Evolutionary conservation across 2,888 invertebrate species (phyloP).

Genomic region (Linhomoeus sp.): DNA sequence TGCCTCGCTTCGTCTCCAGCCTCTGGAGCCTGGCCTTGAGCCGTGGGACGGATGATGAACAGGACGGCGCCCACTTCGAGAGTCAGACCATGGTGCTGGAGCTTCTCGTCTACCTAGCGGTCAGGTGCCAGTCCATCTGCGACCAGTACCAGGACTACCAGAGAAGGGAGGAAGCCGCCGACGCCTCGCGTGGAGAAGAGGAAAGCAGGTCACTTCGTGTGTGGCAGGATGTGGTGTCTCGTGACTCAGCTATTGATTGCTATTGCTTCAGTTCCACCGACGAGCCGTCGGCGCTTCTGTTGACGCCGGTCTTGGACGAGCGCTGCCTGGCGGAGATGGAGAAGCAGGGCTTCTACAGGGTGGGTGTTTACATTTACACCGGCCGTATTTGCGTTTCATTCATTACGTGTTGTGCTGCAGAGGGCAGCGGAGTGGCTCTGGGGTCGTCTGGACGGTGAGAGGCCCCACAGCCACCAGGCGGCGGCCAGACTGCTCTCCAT

Average conservation of each 20-base stretch:
- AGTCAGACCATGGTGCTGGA: slow-evolving; percentile 11
- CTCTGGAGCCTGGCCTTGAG: background rate
- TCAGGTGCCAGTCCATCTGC: slow-evolving; percentile 12
- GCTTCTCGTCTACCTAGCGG: slow-evolving; percentile 15
- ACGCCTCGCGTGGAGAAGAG: too few relatives aligned
- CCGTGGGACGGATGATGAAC: too few relatives aligned
- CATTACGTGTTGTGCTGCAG: slow-evolving; percentile 3
- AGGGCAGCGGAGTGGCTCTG: slow-evolving; percentile 10
- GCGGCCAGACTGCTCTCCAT: slow-evolving; percentile 50
- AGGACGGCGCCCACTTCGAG: slow-evolving; percentile 5
- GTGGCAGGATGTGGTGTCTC: too few relatives aligned
- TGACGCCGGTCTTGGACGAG: too few relatives aligned
- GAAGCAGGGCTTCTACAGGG: too few relatives aligned
- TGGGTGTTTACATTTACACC: too few relatives aligned
- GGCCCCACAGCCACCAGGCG: slow-evolving; percentile 9
- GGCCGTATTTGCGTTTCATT: background rate
- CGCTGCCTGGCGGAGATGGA: too few relatives aligned
- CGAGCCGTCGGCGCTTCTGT: too few relatives aligned
- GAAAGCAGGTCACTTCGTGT: too few relatives aligned
- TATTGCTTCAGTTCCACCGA: too few relatives aligned
- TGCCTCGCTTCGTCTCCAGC: background rate
- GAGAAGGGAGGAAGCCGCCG: too few relatives aligned
- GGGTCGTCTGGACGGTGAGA: slow-evolving; percentile 8
- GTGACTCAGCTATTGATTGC: too few relatives aligned
- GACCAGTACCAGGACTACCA: slow-evolving; percentile 12